Conservation (phyloP, 2,113 vertebrate species). For the Hydropotes inermis region DNA sequence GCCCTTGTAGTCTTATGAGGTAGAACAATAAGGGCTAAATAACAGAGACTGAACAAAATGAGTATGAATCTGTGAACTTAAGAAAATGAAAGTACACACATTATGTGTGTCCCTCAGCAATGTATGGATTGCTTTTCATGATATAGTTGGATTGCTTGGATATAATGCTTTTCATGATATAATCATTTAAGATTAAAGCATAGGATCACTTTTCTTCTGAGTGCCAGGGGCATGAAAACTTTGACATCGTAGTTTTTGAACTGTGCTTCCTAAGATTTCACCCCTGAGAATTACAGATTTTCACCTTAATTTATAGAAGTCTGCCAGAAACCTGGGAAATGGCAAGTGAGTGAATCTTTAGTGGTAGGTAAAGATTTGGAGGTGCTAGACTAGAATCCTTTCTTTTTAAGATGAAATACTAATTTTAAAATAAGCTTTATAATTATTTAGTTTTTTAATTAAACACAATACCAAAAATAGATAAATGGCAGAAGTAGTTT, state of each 20-base stretch:
- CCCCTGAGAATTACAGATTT: not conserved
- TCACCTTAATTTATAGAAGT: not conserved
- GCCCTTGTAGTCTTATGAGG: not conserved
- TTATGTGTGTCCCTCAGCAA: not conserved
- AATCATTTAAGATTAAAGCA: not conserved
- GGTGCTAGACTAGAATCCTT: slow-evolving; percentile 16
- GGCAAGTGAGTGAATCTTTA: not conserved
- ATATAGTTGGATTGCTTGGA: not conserved
- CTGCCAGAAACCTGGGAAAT: not conserved
- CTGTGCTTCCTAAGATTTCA: not conserved
- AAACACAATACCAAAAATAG: not conserved
- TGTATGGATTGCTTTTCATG: not conserved
- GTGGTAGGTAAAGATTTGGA: not conserved
- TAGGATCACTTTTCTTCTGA: not conserved
- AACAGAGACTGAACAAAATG: not conserved
- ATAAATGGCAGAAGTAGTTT: slow-evolving; percentile 6
- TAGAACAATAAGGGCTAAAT: not conserved
- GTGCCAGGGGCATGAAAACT: not conserved
- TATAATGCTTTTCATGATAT: not conserved
- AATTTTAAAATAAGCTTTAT: not conserved
- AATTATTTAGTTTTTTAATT: not conserved
- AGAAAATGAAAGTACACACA: not conserved
- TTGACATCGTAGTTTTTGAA: not conserved
- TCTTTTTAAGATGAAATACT: not conserved
- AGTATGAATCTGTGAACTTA: not conserved